phyloP scores from a whole-genome alignment of 1,140 invertebrate genomes.

The Plectrocnemia conspersa region DNA sequence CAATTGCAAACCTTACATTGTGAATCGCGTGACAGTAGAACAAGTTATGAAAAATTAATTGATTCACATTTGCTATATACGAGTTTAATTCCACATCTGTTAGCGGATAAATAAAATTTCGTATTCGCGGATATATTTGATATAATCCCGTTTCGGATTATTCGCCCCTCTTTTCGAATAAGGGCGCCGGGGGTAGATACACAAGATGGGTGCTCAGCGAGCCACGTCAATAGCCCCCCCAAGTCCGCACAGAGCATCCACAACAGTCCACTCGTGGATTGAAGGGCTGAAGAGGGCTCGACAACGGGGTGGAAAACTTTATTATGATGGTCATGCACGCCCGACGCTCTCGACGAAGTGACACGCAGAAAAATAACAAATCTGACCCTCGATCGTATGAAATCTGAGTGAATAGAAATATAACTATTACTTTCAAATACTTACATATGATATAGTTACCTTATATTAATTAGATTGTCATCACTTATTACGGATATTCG shows the following conservation, averaged over 20 bases:
- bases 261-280: conserved; percentile 4
- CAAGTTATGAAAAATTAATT: no score
- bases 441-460: no score
- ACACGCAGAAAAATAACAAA: no score
- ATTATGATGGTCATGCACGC: neutral
- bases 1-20: no score
- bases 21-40: no score
- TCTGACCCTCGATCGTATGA: conserved; percentile 10
- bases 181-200: neutral
- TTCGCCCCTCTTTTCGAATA: neutral
- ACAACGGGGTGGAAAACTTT: neutral
- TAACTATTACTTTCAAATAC: no score
- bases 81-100: no score
- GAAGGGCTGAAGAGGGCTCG: neutral
- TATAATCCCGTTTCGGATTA: conserved; percentile 8
- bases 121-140: conserved; percentile 9
- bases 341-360: conserved; percentile 1
- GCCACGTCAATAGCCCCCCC: conserved; percentile 2
- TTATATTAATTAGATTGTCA: no score
- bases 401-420: no score
- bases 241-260: neutral
- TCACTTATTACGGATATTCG: no score
- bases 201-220: neutral
- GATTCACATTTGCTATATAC: no score
- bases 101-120: no score